phyloP scores from a whole-genome alignment of 1,140 invertebrate genomes.

The Papilio polytes region DNA sequence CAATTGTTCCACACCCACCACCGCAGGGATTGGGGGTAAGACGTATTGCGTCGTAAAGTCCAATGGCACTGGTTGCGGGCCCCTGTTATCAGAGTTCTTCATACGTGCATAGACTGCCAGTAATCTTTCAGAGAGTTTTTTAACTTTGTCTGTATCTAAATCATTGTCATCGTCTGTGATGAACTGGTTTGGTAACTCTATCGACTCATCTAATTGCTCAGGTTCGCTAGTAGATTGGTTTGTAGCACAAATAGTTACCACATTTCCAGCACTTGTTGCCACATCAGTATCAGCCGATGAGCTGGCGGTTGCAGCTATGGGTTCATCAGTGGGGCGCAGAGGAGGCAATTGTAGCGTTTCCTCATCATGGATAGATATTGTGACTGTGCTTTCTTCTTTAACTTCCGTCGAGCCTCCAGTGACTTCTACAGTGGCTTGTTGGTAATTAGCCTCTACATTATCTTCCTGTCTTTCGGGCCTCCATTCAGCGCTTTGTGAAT shows the following conservation, averaged over 20 bases:
- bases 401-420: not conserved
- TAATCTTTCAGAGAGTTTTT: conserved; percentile 3
- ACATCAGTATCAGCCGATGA: not conserved
- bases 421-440: not conserved
- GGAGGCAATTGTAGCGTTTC: not conserved
- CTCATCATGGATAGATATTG: not conserved
- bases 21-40: not conserved
- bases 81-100: not conserved
- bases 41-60: not conserved
- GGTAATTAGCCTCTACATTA: not conserved
- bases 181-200: not conserved
- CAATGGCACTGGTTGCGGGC: not conserved
- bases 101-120: not conserved
- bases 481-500: not conserved
- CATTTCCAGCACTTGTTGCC: not conserved
- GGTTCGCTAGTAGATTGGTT: not conserved
- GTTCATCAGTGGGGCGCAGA: not conserved
- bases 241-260: not conserved
- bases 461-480: not conserved
- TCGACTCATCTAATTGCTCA: not conserved
- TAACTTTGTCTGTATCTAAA: not conserved
- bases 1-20: no score
- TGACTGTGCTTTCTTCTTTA: not conserved
- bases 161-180: not conserved
- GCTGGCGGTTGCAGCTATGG: not conserved